Percentiles rank a stretch among this genome's conserved stretches.
Conservation (phyloP, 2,888 invertebrate genomes). For the Diadromus collaris region DNA sequence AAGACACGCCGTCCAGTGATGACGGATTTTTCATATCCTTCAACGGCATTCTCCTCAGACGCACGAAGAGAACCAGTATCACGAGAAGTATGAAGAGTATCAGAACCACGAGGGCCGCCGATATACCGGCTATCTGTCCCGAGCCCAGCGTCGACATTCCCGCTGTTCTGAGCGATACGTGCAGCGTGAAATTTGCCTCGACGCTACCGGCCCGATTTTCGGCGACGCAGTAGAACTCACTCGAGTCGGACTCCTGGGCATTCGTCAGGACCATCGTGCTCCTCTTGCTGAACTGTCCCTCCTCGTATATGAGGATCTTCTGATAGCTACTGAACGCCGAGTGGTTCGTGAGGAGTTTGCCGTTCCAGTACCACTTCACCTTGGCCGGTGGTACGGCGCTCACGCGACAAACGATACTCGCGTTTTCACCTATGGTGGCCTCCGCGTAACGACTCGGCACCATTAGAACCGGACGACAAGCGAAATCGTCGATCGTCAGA, state of each 20-base stretch:
- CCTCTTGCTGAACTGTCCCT: constrained; percentile 88
- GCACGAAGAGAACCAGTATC: constrained; percentile 87
- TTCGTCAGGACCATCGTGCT: constrained; percentile 90
- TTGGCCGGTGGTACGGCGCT: constrained; percentile 91
- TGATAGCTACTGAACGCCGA: constrained; percentile 90
- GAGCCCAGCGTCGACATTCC: constrained; percentile 91
- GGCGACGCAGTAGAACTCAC: constrained; percentile 94
- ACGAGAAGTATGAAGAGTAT: constrained; percentile 88
- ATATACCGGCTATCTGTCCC: constrained; percentile 92
- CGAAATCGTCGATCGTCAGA: constrained; percentile 90
- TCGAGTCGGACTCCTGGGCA: constrained; percentile 91
- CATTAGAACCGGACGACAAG: constrained; percentile 91
- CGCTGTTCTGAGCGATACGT: constrained; percentile 88
- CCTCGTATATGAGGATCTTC: constrained; percentile 88
- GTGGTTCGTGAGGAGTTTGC: constrained; percentile 88
- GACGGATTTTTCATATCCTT: constrained; percentile 90
- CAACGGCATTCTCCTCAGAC: constrained; percentile 87
- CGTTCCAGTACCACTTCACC: constrained; percentile 94
- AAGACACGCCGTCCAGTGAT: constrained; percentile 63
- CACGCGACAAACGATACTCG: constrained; percentile 90
- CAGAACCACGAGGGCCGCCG: constrained; percentile 90
- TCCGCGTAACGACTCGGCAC: constrained; percentile 89
- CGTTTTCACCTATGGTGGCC: constrained; percentile 91
- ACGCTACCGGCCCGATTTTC: constrained; percentile 94
- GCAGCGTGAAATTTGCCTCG: constrained; percentile 94